Evolutionary conservation across 2,888 invertebrate species (phyloP), one percentile per base, ranked within the genome.

Genomic region (Dinocampus coccinellae): DNA sequence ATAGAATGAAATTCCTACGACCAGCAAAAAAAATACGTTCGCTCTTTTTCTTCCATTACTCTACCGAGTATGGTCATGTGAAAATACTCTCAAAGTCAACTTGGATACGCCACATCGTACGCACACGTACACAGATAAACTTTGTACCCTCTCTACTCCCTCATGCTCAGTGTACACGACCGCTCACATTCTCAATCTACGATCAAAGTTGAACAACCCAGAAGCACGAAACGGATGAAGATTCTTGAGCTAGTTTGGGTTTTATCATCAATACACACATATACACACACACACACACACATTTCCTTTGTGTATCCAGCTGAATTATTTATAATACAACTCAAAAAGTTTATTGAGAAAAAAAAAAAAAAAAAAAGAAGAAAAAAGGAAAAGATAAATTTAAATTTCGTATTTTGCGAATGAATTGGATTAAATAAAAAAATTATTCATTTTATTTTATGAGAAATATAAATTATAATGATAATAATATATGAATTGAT

Each of bases 121-220:
- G 9, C n/a, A 47, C 16, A 29, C 29, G 29, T 29, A 7, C 55
- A 22, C 11, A 55, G 11, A 55, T 24, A 24, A 55, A 55, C 55
- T 55, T 55, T 24, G 20, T 16, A 47, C 22, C 11, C 22, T 24
- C 47, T 47, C 47, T 6, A 11, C 55, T 52, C 52, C n/a, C n/a
- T n/a, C n/a, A n/a, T n/a, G n/a, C n/a, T n/a, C n/a, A n/a, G n/a
- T n/a, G n/a, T n/a, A n/a, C n/a, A n/a, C n/a, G n/a, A n/a, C n/a
- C 39, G 39, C 13, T 13, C 13, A 39, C 39, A 11, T n/a, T 58
- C 34, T 33, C 60, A 33, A 60, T 60, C 60, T 60, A 60, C 16
- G 36, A 60, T 60, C 60, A 60, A 60, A 60, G 60, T 60, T 60
- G 9, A 60, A 60, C 34, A 57, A 57, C 57, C 57, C n/a, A n/a